These are phyloP conservation scores for Oxyura jamaicensis DNA, from an alignment of 2,113 vertebrate species.

Conservation along the genomic window DNA sequence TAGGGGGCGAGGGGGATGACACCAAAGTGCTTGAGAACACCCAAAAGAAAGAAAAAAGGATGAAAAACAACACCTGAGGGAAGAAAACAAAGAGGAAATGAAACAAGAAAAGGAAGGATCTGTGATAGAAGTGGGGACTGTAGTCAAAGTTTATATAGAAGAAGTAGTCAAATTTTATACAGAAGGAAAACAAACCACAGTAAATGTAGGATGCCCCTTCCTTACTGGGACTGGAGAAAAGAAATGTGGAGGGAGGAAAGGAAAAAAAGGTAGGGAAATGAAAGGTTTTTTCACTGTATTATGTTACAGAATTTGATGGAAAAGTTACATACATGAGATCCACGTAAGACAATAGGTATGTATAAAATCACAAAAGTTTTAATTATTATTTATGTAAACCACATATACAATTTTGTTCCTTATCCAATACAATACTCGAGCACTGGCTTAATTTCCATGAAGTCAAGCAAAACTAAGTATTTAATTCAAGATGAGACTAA, in stretches of 20 bases:
- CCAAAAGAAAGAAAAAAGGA: not conserved
- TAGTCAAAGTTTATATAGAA: not conserved
- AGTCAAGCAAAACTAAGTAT: not conserved
- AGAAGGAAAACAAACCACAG: not conserved
- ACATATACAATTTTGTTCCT: not conserved
- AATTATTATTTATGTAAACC: not conserved
- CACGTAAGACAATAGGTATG: not conserved
- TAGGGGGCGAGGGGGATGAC: no score
- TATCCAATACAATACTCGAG: not conserved
- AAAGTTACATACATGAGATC: not conserved
- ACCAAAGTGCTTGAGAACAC: not conserved
- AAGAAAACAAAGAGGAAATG: not conserved
- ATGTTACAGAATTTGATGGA: not conserved
- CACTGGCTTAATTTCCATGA: not conserved
- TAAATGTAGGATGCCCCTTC: not conserved
- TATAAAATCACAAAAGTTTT: not conserved
- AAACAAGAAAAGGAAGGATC: not conserved
- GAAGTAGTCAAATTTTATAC: not conserved
- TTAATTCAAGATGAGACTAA: not conserved
- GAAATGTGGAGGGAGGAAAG: not conserved
- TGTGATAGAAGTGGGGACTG: not conserved
- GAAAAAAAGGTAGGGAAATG: not conserved
- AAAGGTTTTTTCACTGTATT: not conserved
- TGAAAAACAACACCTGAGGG: not conserved
- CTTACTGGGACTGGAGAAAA: not conserved